phyloP scores from a whole-genome alignment of 2,888 invertebrate genomes.

The Orchesellides sinensis region DNA sequence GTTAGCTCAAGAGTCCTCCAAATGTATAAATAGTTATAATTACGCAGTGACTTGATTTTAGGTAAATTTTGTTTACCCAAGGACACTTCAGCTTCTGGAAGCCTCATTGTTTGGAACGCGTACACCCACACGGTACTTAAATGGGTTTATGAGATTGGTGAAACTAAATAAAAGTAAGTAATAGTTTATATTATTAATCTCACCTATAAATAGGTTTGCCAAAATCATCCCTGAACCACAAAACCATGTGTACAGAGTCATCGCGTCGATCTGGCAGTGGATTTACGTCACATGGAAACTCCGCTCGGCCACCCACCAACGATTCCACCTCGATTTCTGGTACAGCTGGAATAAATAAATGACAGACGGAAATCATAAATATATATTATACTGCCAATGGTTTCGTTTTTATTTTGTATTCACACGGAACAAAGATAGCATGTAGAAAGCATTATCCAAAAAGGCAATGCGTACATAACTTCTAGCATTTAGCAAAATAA shows the following conservation, averaged over 20 bases:
- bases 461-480: no score
- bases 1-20: no score
- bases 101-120: no score
- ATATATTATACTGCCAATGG: background rate
- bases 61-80: no score
- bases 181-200: conserved; percentile 75
- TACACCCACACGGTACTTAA: no score
- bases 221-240: conserved; percentile 93
- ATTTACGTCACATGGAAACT: conserved; percentile 91
- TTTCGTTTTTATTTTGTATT: background rate
- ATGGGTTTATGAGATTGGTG: no score
- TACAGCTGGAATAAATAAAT: conserved; percentile 79
- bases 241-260: conserved; percentile 93
- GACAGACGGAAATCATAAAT: conserved; percentile 68
- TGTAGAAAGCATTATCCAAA: background rate
- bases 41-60: no score
- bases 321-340: conserved; percentile 90
- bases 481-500: conserved; percentile 4
- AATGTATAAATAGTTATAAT: no score
- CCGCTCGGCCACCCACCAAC: conserved; percentile 91
- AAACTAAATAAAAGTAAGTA: background rate
- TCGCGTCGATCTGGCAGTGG: conserved; percentile 84
- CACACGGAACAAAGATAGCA: background rate
- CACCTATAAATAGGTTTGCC: conserved; percentile 93
- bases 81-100: no score